phyloP scores from a whole-genome alignment of 2,113 vertebrate genomes.

The Caloenas nicobarica region DNA sequence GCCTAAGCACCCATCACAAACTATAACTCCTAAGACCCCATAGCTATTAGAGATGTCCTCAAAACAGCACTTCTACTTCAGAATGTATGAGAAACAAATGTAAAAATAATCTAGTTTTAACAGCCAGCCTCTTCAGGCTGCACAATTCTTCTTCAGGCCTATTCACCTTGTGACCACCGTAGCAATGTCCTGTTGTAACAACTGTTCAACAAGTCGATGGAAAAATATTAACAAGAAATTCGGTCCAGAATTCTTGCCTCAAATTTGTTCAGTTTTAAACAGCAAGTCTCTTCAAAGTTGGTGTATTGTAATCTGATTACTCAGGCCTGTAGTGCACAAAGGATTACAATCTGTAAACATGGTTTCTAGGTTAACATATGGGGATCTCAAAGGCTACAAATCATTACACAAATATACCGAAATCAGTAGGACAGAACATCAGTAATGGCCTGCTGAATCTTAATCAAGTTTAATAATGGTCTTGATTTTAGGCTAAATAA shows the following conservation, averaged over 20 bases:
- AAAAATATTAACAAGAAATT: neutral
- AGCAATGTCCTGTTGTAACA: neutral
- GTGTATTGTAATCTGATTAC: neutral
- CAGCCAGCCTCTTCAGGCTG: neutral
- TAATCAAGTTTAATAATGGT: neutral
- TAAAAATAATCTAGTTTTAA: neutral
- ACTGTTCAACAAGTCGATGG: neutral
- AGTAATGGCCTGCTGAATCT: neutral
- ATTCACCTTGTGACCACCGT: neutral
- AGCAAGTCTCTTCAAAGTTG: neutral
- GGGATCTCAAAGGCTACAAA: neutral
- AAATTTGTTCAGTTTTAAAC: neutral
- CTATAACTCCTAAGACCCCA: neutral
- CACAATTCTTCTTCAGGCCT: neutral
- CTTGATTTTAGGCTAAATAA: neutral
- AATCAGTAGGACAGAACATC: neutral
- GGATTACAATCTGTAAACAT: constrained; percentile 23
- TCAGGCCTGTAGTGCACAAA: neutral
- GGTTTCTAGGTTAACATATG: neutral
- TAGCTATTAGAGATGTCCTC: neutral
- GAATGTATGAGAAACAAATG: neutral
- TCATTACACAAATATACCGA: neutral
- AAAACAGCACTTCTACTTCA: neutral
- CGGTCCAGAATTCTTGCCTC: neutral
- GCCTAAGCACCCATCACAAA: neutral